Conservation (phyloP, 2,888 invertebrate genomes). For the Lissocephala sabroskyi region DNA sequence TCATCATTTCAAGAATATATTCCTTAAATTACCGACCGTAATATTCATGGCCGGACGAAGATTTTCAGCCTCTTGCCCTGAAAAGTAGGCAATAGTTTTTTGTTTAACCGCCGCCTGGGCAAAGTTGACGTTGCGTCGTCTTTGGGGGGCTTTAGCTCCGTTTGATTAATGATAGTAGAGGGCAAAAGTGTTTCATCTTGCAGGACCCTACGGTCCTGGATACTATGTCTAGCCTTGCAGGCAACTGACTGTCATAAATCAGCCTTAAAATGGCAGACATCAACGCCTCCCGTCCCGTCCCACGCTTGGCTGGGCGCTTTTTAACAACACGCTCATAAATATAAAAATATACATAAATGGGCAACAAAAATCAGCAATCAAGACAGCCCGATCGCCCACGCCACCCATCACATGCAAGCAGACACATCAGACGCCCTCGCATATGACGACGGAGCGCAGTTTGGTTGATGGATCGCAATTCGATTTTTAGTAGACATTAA, state of each 20-base stretch:
- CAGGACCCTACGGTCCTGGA: slow-evolving; percentile 12
- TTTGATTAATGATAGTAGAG: background rate
- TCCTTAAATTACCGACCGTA: too few relatives aligned
- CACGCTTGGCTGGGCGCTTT: slow-evolving; percentile 29
- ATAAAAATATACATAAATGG: slow-evolving; percentile 59
- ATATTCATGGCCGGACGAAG: too few relatives aligned
- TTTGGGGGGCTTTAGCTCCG: background rate
- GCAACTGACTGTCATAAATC: too few relatives aligned
- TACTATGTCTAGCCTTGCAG: slow-evolving; percentile 23
- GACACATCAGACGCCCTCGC: background rate
- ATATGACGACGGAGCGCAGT: slow-evolving; percentile 30
- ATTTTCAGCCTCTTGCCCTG: too few relatives aligned
- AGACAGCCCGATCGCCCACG: slow-evolving; percentile 16
- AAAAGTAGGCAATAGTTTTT: slow-evolving; percentile 43
- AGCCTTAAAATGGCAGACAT: slow-evolving; percentile 43
- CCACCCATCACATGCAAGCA: too few relatives aligned
- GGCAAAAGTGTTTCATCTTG: background rate
- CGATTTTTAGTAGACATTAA: slow-evolving; percentile 62
- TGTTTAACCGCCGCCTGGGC: background rate
- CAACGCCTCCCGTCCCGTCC: slow-evolving; percentile 30
- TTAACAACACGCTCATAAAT: slow-evolving; percentile 55
- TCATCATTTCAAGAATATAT: too few relatives aligned
- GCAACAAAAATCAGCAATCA: slow-evolving; percentile 46
- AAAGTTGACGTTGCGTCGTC: background rate
- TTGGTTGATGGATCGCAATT: slow-evolving; percentile 57